Evolutionary conservation across 1,140 invertebrate species (phyloP).

Genomic region (Platyscapa corneri): DNA sequence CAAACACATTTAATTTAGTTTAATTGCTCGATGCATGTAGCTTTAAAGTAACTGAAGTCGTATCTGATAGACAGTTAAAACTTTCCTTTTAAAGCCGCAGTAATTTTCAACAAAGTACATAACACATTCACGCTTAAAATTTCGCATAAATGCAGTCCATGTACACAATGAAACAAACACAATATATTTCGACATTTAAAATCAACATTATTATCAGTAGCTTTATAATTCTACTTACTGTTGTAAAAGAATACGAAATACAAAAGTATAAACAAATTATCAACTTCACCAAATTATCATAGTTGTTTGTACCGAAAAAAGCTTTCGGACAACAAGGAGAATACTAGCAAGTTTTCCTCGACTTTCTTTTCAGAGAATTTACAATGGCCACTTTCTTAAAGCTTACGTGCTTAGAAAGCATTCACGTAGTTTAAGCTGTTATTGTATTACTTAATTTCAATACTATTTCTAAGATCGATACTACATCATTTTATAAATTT

Average conservation of each 20-base stretch:
- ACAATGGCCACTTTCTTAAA: neutral
- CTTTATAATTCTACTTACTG: neutral
- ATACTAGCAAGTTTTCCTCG: neutral
- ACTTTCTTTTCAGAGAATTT: neutral
- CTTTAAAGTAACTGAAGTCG: neutral
- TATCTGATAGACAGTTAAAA: neutral
- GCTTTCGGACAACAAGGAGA: too few relatives aligned
- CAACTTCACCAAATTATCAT: too few relatives aligned
- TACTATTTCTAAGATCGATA: too few relatives aligned
- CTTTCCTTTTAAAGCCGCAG: constrained; percentile 15
- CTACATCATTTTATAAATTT: too few relatives aligned
- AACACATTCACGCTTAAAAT: neutral
- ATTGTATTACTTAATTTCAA: too few relatives aligned
- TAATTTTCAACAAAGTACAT: neutral
- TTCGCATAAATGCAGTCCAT: neutral
- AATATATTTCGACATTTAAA: neutral
- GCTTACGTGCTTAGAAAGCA: neutral
- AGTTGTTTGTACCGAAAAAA: too few relatives aligned
- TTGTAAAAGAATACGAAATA: too few relatives aligned
- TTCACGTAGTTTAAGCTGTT: neutral
- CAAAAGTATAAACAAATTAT: too few relatives aligned
- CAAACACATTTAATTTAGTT: constrained; percentile 7
- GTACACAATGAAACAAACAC: constrained; percentile 3
- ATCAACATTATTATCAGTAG: neutral
- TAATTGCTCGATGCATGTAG: neutral